Evolutionary conservation across 2,888 invertebrate genomes (phyloP).

Genomic region (Unio pictorum): DNA sequence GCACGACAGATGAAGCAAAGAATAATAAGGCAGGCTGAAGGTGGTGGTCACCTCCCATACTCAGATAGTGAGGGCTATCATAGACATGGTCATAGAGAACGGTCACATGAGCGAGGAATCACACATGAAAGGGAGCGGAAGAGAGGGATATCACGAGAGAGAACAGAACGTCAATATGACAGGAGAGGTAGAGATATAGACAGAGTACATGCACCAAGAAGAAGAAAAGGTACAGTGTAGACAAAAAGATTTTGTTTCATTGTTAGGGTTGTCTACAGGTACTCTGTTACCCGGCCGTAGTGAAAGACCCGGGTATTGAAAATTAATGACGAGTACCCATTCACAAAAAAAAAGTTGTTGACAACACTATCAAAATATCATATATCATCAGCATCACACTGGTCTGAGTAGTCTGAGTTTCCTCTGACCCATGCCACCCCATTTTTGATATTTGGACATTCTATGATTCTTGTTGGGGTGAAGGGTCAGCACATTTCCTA

Average conservation of each 20-base stretch:
- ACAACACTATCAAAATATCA: too few relatives aligned
- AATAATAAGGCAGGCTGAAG: constrained; percentile 71
- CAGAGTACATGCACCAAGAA: constrained; percentile 45
- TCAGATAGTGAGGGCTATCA: constrained; percentile 56
- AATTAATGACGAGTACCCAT: too few relatives aligned
- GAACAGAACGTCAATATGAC: constrained; percentile 43
- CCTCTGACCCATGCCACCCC: too few relatives aligned
- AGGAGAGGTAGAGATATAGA: constrained; percentile 54
- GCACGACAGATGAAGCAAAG: constrained; percentile 82
- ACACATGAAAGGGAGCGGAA: constrained; percentile 36
- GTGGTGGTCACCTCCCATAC: constrained; percentile 28
- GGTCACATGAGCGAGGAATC: constrained; percentile 14
- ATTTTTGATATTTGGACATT: too few relatives aligned
- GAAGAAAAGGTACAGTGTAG: constrained; percentile 35
- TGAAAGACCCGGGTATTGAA: too few relatives aligned
- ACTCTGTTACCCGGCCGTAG: too few relatives aligned
- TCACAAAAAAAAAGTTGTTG: too few relatives aligned
- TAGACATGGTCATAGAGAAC: constrained; percentile 17
- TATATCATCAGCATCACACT: too few relatives aligned
- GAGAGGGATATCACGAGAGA: constrained; percentile 31
- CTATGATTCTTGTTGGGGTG: too few relatives aligned
- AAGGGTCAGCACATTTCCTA: too few relatives aligned
- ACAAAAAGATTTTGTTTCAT: neutral
- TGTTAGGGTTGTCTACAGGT: too few relatives aligned
- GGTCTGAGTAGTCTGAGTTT: too few relatives aligned